Conservation (phyloP, 1,140 invertebrate genomes). For the Nylanderia fulva region DNA sequence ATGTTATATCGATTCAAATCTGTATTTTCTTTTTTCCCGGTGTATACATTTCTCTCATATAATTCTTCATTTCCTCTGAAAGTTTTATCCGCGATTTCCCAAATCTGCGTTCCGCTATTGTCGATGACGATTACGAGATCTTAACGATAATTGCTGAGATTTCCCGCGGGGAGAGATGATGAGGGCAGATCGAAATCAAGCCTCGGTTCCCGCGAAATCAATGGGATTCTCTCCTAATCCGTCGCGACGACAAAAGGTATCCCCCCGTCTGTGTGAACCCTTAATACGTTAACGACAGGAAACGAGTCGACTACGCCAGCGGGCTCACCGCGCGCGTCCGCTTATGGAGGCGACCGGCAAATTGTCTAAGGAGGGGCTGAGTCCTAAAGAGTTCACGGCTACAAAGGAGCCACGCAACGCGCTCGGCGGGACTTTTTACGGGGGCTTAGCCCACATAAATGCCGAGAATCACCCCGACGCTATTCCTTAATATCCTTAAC, state of each 20-base stretch:
- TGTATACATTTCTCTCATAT: no score
- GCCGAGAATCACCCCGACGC: constrained; percentile 9
- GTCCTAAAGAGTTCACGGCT: constrained; percentile 73
- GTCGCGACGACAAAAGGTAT: constrained; percentile 58
- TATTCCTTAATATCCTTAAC: constrained; percentile 32
- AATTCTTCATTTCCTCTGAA: no score
- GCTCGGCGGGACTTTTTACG: constrained; percentile 61
- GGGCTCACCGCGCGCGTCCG: constrained; percentile 62
- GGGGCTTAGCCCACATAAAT: constrained; percentile 63
- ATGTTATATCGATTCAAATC: not conserved
- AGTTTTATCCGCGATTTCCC: not conserved
- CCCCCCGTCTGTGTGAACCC: constrained; percentile 57
- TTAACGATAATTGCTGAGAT: not conserved
- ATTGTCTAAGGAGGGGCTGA: constrained; percentile 73
- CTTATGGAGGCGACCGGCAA: constrained; percentile 73
- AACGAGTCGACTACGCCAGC: constrained; percentile 71
- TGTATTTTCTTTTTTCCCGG: no score
- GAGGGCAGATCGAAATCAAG: constrained; percentile 18
- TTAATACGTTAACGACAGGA: constrained; percentile 74
- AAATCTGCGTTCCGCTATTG: not conserved
- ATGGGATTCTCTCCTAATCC: constrained; percentile 45
- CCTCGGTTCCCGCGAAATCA: constrained; percentile 46
- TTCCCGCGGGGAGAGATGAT: not conserved
- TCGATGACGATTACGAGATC: not conserved
- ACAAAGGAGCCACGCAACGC: constrained; percentile 66